Conservation (phyloP, 2,888 invertebrate genomes). For the Mactromeris polynyma region DNA sequence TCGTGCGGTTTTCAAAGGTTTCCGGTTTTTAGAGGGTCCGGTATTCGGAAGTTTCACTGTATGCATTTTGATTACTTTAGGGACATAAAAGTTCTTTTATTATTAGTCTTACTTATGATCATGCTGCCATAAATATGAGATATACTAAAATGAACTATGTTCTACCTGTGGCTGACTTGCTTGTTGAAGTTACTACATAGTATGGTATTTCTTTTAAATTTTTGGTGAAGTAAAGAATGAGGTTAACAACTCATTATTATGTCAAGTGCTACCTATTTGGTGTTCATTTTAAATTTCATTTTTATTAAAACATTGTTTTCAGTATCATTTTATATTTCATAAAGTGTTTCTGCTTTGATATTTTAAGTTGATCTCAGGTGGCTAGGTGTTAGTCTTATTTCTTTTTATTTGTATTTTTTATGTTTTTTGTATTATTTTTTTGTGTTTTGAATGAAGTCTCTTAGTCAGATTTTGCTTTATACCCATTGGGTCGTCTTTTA, state of each 20-base stretch:
- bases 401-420: background rate
- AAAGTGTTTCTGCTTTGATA: background rate
- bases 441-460: background rate
- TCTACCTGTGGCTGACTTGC: background rate
- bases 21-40: too few relatives aligned
- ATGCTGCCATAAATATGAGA: too few relatives aligned
- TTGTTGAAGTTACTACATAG: background rate
- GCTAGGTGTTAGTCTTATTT: background rate
- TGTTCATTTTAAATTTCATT: background rate
- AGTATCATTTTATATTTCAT: background rate
- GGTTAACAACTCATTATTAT: background rate
- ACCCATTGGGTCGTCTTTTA: background rate
- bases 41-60: too few relatives aligned
- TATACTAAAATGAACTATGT: too few relatives aligned
- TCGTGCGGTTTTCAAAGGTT: too few relatives aligned
- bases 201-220: background rate
- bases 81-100: too few relatives aligned
- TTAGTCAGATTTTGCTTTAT: background rate
- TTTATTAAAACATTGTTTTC: background rate
- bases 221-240: background rate
- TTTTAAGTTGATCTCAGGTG: slow-evolving; percentile 2
- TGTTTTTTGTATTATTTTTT: background rate
- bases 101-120: too few relatives aligned
- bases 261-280: background rate
- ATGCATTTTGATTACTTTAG: too few relatives aligned